Evolutionary conservation across 2,888 invertebrate species (phyloP), one percentile per base, ranked within the genome.

Genomic region (Dasypolia templi): DNA sequence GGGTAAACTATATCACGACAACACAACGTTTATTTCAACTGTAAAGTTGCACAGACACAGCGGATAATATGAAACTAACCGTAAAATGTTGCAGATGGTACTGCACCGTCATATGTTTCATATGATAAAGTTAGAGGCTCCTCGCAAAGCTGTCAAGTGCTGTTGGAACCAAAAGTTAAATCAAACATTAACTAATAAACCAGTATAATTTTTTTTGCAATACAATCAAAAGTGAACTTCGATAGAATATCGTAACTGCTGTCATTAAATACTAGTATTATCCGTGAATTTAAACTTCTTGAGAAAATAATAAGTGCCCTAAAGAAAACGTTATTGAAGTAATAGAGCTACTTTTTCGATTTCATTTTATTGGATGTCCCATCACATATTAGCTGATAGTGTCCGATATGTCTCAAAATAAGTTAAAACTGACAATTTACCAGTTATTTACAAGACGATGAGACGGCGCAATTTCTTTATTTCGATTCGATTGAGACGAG

Each of bases 391-490:
- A 85, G 85, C 85, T 84, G 88, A 91, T 88, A 91, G 91, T 88
- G 89, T 86, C 81, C 83, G 87, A 91, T 91, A 91, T 90, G 86
- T 89, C 87, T 87, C 89, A 77, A 89, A 90, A 91, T 90, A 90
- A 84, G 81, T 87, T 86, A 86, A 88, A 92, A 89, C 88, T 89
- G 90, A 89, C 92, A 89, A 92, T 92, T 91, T 88, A 79, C 83
- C 86, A 89, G 89, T 91, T 93, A 92, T 92, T 93, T 92, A 91
- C 86, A 92, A 93, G 88, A 91, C 90, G 93, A 91, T 92, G 93
- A 93, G 87, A 85, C 92, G 89, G 94, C 93, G 88, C 87, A 86
- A 91, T 91, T 90, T 89, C 91, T 93, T 92, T 92, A 93, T 92
- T 92, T 90, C 87, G 89, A 89, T 91, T 89, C 90, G 84, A 90